phyloP scores from a whole-genome alignment of 2,113 vertebrate genomes.

The Tragelaphus strepsiceros region DNA sequence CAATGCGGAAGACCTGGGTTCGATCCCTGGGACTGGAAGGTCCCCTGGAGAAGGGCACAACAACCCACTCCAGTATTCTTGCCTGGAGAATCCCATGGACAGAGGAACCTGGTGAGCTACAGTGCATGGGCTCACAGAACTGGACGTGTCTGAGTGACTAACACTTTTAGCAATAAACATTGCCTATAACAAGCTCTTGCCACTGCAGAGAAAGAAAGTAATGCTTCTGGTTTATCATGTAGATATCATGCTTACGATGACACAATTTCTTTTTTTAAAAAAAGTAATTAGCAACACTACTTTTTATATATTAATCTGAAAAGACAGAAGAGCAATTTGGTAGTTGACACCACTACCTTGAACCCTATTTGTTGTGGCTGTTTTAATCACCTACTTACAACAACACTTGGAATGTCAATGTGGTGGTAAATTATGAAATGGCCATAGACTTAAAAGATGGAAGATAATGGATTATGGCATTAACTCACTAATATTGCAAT shows the following conservation, averaged over 20 bases:
- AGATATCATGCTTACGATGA: constrained; percentile 25
- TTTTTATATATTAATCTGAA: constrained; percentile 51
- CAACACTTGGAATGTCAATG: not conserved
- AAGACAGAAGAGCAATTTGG: constrained; percentile 29
- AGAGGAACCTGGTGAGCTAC: not conserved
- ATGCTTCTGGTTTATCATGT: not conserved
- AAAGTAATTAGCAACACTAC: constrained; percentile 46
- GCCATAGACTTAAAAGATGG: not conserved
- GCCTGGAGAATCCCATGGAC: not conserved
- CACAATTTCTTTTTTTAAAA: constrained; percentile 53
- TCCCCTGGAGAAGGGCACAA: not conserved
- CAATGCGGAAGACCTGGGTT: not conserved
- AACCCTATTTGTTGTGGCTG: constrained; percentile 1
- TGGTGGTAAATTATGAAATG: constrained; percentile 21
- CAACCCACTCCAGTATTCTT: not conserved
- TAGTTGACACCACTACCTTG: not conserved
- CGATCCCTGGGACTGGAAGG: not conserved
- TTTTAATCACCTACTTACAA: not conserved
- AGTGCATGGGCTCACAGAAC: not conserved
- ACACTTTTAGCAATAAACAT: not conserved
- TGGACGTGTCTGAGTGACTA: not conserved
- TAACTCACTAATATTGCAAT: not conserved
- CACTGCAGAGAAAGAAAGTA: constrained; percentile 46
- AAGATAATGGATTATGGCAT: not conserved
- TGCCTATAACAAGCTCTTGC: constrained; percentile 23